phyloP scores from a whole-genome alignment of 2,113 vertebrate genomes.

The Muscicapa adusta region DNA sequence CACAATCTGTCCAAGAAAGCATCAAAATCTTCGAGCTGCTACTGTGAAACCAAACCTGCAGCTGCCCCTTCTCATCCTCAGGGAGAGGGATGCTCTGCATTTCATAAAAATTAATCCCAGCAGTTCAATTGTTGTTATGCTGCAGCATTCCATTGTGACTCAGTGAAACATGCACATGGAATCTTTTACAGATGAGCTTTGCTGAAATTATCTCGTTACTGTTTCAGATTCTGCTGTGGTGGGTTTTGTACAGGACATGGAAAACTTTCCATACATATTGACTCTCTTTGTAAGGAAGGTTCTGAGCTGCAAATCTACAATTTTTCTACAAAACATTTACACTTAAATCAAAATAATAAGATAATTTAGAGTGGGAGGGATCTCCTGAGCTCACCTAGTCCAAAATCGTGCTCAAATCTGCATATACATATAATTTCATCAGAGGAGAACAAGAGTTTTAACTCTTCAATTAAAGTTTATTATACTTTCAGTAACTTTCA shows the following conservation, averaged over 20 bases:
- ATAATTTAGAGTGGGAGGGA: background rate
- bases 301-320: background rate
- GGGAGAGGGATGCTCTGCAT: conserved; percentile 5
- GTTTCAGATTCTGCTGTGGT: conserved; percentile 14
- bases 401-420: background rate
- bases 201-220: conserved; percentile 24
- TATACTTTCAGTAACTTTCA: conserved; percentile 6
- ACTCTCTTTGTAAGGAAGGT: background rate
- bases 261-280: background rate
- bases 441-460: background rate
- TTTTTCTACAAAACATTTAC: background rate
- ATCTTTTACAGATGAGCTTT: conserved; percentile 62
- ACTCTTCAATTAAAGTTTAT: background rate
- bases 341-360: background rate
- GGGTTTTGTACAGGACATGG: conserved; percentile 10
- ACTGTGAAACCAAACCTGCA: background rate
- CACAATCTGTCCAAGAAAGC: background rate
- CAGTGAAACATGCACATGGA: conserved; percentile 61
- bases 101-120: conserved; percentile 59
- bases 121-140: conserved; percentile 38
- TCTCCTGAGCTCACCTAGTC: background rate
- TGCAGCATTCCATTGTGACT: conserved; percentile 53
- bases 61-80: conserved; percentile 1
- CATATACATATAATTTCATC: background rate
- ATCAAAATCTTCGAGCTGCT: background rate